Conservation (phyloP, 1,140 invertebrate genomes). For the Diuraphis noxia region DNA sequence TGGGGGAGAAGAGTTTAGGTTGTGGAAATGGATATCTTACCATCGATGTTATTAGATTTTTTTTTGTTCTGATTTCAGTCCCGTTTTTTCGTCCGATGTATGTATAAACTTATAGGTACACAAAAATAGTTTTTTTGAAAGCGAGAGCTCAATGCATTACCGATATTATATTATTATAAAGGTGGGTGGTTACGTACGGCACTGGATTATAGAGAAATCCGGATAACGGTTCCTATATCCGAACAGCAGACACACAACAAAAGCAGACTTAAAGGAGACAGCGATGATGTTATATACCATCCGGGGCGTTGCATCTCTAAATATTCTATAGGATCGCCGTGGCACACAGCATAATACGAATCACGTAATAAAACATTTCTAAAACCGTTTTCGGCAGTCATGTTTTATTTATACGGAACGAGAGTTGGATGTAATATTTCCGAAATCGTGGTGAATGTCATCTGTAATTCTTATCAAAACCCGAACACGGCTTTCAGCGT, state of each 20-base stretch:
- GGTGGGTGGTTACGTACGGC: not conserved
- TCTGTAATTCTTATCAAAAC: constrained; percentile 23
- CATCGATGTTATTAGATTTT: not conserved
- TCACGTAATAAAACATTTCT: constrained; percentile 8
- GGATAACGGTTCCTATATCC: not conserved
- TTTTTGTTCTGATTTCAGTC: not conserved
- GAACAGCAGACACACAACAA: not conserved
- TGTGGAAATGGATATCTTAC: not conserved
- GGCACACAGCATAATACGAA: not conserved
- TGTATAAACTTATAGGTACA: not conserved
- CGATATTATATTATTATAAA: not conserved
- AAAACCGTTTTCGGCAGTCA: constrained; percentile 1
- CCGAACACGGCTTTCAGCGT: not conserved
- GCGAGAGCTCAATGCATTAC: not conserved
- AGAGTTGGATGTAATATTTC: not conserved
- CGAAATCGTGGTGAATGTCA: not conserved
- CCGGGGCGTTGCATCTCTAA: not conserved
- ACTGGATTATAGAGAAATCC: constrained; percentile 20
- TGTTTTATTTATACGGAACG: not conserved
- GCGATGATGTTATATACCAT: not conserved
- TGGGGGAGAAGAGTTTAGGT: no score
- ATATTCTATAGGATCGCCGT: not conserved
- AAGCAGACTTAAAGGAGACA: not conserved
- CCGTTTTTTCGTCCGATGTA: not conserved
- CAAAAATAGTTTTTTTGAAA: not conserved